phyloP scores from a whole-genome alignment of 2,113 vertebrate species.

The Otocyon megalotis region DNA sequence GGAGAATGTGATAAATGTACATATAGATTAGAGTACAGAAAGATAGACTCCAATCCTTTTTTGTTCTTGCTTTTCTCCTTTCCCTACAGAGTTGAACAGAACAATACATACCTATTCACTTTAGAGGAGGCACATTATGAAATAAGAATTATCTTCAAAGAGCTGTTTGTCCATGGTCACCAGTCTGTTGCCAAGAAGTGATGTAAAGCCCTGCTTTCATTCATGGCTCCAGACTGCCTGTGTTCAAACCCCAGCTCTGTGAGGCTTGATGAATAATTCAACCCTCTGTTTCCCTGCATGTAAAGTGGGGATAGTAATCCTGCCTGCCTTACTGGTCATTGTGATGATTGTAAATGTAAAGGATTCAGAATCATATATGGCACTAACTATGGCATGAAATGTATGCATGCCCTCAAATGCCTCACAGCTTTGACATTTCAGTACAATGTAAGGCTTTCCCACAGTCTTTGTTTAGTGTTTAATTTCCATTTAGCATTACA shows the following conservation, averaged over 20 bases:
- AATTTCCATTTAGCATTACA: background rate
- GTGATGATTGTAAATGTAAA: background rate
- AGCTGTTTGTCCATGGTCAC: background rate
- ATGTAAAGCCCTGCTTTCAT: background rate
- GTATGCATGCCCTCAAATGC: background rate
- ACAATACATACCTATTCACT: background rate
- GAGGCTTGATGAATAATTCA: background rate
- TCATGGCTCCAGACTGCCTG: background rate
- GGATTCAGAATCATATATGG: background rate
- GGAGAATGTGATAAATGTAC: background rate
- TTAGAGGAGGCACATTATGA: background rate
- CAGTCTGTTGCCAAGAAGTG: background rate
- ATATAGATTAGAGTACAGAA: background rate
- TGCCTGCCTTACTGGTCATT: background rate
- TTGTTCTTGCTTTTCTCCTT: background rate
- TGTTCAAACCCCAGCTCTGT: background rate
- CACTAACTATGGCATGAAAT: background rate
- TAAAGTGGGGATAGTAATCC: background rate
- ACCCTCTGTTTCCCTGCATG: background rate
- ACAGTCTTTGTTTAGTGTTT: background rate
- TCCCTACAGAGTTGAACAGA: background rate
- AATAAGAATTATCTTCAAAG: slow-evolving; percentile 8
- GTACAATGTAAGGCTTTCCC: background rate
- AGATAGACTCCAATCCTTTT: background rate
- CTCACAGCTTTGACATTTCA: background rate